A percentile compares a stretch with the other conserved stretches of the same genome.
These are phyloP conservation scores for Dichetophora obliterata DNA, from an alignment of 2,888 invertebrate genomes.

Conservation along the genomic window DNA sequence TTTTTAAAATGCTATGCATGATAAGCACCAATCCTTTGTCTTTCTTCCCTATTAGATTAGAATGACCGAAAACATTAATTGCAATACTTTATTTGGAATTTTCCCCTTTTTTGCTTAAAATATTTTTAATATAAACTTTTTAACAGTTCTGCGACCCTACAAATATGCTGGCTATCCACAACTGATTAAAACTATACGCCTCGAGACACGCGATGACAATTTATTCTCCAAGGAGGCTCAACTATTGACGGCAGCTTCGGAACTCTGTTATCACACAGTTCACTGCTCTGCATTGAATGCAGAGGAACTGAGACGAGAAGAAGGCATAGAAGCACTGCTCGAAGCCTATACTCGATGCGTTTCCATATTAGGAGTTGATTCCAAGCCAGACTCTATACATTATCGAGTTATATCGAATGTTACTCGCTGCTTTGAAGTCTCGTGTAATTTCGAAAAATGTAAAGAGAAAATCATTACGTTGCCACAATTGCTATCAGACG, in stretches of 20 bases:
- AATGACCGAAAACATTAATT: no score
- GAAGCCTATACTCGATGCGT: constrained; percentile 96
- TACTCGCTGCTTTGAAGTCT: constrained; percentile 94
- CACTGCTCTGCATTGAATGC: constrained; percentile 97
- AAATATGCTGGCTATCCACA: constrained; percentile 99
- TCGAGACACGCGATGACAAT: constrained; percentile 93
- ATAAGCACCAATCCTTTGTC: no score
- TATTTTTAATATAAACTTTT: no score
- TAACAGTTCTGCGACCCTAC: constrained; percentile 87
- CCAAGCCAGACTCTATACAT: constrained; percentile 82
- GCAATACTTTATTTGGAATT: no score
- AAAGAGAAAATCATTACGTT: constrained; percentile 88
- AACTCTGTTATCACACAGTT: constrained; percentile 96
- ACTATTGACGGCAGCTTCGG: constrained; percentile 90
- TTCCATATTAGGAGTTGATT: constrained; percentile 85
- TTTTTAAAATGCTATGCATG: no score
- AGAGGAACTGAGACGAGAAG: constrained; percentile 94
- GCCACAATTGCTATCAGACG: constrained; percentile 88
- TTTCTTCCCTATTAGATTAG: no score
- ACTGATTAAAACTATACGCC: constrained; percentile 92
- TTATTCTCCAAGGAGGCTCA: constrained; percentile 89
- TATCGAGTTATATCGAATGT: constrained; percentile 94
- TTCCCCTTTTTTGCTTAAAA: no score
- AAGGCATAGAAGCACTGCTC: constrained; percentile 87
- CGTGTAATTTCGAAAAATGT: constrained; percentile 93